A percentile compares a stretch with the other conserved stretches of the same genome.
These are phyloP conservation scores for Rhogogaster chlorosoma DNA, from an alignment of 2,888 invertebrate species.

Conservation along the genomic window DNA sequence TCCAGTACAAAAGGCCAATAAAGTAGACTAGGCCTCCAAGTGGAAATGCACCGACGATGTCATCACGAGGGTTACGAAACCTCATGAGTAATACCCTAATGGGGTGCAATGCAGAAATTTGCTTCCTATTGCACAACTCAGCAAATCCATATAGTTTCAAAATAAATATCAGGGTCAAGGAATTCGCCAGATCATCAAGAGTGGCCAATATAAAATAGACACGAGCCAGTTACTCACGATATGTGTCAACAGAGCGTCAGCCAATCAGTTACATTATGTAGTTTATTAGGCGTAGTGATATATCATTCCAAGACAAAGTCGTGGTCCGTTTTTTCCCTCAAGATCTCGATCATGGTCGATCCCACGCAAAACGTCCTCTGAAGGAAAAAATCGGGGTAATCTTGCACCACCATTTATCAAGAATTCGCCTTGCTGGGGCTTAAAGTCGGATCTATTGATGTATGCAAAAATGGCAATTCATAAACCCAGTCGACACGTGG, in stretches of 20 bases:
- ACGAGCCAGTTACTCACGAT: neutral
- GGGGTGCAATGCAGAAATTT: neutral
- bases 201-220: neutral
- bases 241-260: neutral
- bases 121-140: neutral
- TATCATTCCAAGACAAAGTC: neutral
- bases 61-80: conserved; percentile 80
- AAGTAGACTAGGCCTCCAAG: conserved; percentile 55
- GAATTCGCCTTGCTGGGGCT: neutral
- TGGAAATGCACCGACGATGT: conserved; percentile 63
- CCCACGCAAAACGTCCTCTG: neutral
- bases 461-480: conserved; percentile 45
- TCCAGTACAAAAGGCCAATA: conserved; percentile 73
- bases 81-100: conserved; percentile 63
- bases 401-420: neutral
- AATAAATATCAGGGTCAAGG: neutral
- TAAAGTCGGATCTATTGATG: conserved; percentile 29
- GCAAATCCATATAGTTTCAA: neutral
- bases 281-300: neutral
- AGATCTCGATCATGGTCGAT: neutral
- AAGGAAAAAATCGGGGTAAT: neutral
- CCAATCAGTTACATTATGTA: neutral
- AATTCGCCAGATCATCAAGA: neutral
- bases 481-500: conserved; percentile 38
- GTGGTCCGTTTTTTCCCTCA: neutral